Base-by-base conservation (phyloP, 2,888 invertebrate genomes). In the Pterostichus madidus region DNA sequence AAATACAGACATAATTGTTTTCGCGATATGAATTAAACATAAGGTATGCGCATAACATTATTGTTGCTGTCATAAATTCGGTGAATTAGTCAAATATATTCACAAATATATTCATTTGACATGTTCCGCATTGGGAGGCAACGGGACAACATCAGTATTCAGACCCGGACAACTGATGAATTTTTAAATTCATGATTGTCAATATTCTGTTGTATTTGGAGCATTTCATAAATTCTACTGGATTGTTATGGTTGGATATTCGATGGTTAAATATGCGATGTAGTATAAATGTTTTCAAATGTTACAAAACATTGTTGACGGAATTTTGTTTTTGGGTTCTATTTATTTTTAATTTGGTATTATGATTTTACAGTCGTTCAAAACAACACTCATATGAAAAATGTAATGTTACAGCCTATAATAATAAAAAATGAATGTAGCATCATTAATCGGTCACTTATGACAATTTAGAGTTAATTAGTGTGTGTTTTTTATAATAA, bases 61-160 rank as follows among this genome's bases (percentile, higher is more conserved):
- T 13, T 32, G 13, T 11, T 13, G 32, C 11, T 32, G 13, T 64
- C 64, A 32, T 64, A 64, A 64, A 64, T 64, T 35, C 32, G 64
- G 32, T 6, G 35, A 64, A 64, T 64, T 64, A 64, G 64, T 64
- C 64, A 64, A 64, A 64, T 64, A 64, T 64, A 64, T 64, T 64
- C 64, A 64, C 64, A 64, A 64, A 64, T 35, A 64, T 64, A 64
- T 64, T 64, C 64, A 64, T 64, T 64, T 64, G 64, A 64, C 64
- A 64, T 64, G 11, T 64, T 32, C 35, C 64, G 64, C 35, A 6
- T 35, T 13, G 31, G 11, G 17, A 31, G 59, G n/a, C 1, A 11
- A 49, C 49, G 6, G 59, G 59, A 10, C 59, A 59, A 11, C n/a
- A n/a, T 59, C 24, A 59, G 59, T 59, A 59, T 59, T 59, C 59